A percentile compares a stretch with the other conserved stretches of the same genome.
phyloP scores from a whole-genome alignment of 2,797 vertebrate species.

The Cossypha caffra region DNA sequence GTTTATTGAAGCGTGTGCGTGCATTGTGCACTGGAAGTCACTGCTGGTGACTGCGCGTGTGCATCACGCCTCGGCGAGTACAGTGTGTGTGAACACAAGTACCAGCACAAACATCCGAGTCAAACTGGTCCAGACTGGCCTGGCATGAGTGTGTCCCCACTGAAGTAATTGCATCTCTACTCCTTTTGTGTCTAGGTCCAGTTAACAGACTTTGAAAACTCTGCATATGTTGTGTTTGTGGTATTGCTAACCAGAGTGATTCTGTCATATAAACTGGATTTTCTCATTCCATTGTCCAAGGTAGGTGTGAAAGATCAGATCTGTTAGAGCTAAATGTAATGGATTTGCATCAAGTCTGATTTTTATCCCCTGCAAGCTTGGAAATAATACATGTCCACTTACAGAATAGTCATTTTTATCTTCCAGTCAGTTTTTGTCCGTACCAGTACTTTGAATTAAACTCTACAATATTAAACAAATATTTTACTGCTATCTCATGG shows the following conservation, averaged over 20 bases:
- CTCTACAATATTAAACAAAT: background rate
- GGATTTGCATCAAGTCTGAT: background rate
- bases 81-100: background rate
- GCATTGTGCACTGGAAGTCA: background rate
- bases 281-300: slow-evolving; percentile 97
- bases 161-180: background rate
- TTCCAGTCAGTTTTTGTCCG: background rate
- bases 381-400: background rate
- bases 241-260: slow-evolving; percentile 97
- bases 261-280: slow-evolving; percentile 96
- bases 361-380: background rate
- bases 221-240: slow-evolving; percentile 97
- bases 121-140: background rate
- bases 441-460: background rate
- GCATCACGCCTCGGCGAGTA: background rate
- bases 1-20: rapidly evolving
- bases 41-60: background rate
- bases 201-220: slow-evolving; percentile 98
- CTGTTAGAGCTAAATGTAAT: background rate
- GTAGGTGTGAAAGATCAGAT: slow-evolving; percentile 65
- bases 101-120: rapidly evolving
- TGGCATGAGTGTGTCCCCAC: background rate
- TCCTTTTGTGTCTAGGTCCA: slow-evolving; percentile 84
- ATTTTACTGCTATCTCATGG: background rate
- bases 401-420: background rate